These are phyloP conservation scores for Gari tellinella DNA, from an alignment of 2,888 invertebrate genomes.

Conservation along the genomic window DNA sequence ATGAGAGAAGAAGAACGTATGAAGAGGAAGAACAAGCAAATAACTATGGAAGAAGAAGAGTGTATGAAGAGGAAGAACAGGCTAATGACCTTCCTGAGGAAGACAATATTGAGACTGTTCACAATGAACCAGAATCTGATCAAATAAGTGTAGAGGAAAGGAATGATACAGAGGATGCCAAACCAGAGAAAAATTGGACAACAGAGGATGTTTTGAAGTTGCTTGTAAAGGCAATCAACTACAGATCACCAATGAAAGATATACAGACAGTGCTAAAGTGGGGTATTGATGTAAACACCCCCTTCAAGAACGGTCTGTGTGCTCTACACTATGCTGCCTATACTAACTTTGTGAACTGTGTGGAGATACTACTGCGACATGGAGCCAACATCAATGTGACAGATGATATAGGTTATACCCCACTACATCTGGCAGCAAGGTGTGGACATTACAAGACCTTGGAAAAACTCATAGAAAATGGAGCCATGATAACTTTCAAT, in stretches of 20 bases:
- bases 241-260: slow-evolving; percentile 94
- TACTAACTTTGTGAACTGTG: slow-evolving; percentile 91
- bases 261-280: slow-evolving; percentile 93
- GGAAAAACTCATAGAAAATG: slow-evolving; percentile 89
- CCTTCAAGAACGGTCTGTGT: slow-evolving; percentile 93
- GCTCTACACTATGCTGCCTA: slow-evolving; percentile 97
- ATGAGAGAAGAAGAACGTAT: neutral
- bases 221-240: slow-evolving; percentile 95
- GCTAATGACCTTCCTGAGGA: neutral
- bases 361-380: slow-evolving; percentile 91
- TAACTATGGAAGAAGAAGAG: neutral
- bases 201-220: slow-evolving; percentile 42
- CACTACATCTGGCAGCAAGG: slow-evolving; percentile 95
- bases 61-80: neutral
- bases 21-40: neutral
- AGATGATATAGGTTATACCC: slow-evolving; percentile 96
- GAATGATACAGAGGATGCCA: slow-evolving; percentile 4
- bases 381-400: slow-evolving; percentile 86
- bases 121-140: neutral
- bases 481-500: slow-evolving; percentile 92
- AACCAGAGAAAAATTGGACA: slow-evolving; percentile 22
- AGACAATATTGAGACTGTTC: neutral
- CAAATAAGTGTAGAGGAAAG: neutral
- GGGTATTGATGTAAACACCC: slow-evolving; percentile 90
- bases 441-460: slow-evolving; percentile 88